Evolutionary conservation across 1,140 invertebrate genomes (phyloP), one percentile per base, ranked within the genome.

Genomic region (Drosophila nikananu): DNA sequence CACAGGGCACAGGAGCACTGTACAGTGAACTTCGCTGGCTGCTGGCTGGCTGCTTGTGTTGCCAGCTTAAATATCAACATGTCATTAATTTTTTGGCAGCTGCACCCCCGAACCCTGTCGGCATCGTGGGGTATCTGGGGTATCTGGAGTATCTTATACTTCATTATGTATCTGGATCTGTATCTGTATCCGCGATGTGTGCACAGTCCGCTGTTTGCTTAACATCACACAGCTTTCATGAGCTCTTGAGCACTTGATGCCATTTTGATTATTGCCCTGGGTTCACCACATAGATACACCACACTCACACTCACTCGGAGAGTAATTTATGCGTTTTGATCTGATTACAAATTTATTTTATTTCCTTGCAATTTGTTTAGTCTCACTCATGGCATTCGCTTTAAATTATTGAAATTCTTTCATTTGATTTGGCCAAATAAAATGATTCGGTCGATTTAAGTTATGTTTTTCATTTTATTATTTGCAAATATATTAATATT

Each of bases 41-140:
- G 39, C 35, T 32, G 9, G 39, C 39, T 55, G 82, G 57, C 70
- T 68, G 64, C 83, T 79, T 70, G 75, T 89, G 58, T 90, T 74
- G 67, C 70, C 52, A 80, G 63, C 72, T 82, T 58, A 79, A 90
- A 90, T 80, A 89, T 84, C 76, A 84, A 75, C 81, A 84, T 80
- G 75, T 63, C 81, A 79, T 76, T 65, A 81, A 72, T 75, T 64
- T 83, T 73, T 73, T 71, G 60, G 62, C 41, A 78, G 74, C 57
- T 71, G 55, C 71, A 60, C 19, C 54, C 54, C 54, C 54, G 35
- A 57, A 23, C 55, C 17, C 39, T 39, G 39, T 59, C 62, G 35
- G n/a, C 51, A 49, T 9, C 57, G 39, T 39, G 17, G 19, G 37
- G 41, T 52, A 19, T 51, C 17, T 39, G 39, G 60, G 19, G 42